phyloP scores from a whole-genome alignment of 2,113 vertebrate genomes.

The Spermophilus dauricus region DNA sequence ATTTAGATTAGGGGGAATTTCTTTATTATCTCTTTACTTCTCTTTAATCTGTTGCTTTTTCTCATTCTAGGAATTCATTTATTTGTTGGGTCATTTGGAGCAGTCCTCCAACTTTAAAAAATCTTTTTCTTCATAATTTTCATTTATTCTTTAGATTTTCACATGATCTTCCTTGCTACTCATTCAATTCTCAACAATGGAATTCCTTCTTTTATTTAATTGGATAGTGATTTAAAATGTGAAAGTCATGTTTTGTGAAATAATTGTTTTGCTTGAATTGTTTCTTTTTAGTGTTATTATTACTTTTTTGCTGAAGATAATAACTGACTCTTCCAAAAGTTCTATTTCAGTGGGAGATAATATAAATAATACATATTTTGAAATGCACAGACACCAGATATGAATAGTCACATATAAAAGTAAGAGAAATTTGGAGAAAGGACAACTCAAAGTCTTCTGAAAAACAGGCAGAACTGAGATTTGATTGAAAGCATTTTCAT shows the following conservation, averaged over 20 bases:
- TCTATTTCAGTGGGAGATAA: slow-evolving; percentile 36
- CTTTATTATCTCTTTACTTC: neutral
- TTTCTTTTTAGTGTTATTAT: neutral
- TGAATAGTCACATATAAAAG: neutral
- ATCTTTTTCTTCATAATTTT: neutral
- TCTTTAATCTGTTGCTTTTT: neutral
- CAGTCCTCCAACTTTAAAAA: neutral
- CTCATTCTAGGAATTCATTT: neutral
- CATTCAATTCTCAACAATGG: neutral
- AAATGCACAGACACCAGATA: slow-evolving; percentile 3
- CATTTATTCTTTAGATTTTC: neutral
- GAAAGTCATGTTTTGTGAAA: slow-evolving; percentile 51
- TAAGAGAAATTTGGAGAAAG: slow-evolving; percentile 42
- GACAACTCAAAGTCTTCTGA: slow-evolving; percentile 35
- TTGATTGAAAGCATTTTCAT: slow-evolving; percentile 26
- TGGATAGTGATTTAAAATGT: slow-evolving; percentile 48
- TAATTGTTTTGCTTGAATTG: slow-evolving; percentile 54
- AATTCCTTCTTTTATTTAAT: slow-evolving; percentile 1
- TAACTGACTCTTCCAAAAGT: slow-evolving; percentile 11
- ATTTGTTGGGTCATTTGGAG: neutral
- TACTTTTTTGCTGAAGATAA: slow-evolving; percentile 34
- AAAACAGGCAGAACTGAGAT: neutral
- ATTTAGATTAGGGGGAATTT: neutral
- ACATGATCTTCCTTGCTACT: neutral
- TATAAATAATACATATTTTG: slow-evolving; percentile 51